These are phyloP conservation scores for Monopis laevigella DNA, from an alignment of 2,888 invertebrate genomes.

Conservation along the genomic window DNA sequence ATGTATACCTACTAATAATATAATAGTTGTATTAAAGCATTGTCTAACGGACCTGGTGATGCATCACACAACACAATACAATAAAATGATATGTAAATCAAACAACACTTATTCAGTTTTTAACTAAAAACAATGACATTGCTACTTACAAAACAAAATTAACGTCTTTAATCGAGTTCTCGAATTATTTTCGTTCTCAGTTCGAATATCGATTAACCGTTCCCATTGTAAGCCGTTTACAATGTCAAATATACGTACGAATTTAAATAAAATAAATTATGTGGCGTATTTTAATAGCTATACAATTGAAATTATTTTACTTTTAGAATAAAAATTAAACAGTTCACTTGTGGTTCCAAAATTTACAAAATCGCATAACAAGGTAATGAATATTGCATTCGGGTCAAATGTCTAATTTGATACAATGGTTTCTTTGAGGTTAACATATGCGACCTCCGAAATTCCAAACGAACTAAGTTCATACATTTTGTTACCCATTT, in stretches of 20 bases:
- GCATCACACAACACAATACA: too few relatives aligned
- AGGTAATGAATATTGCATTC: constrained; percentile 32
- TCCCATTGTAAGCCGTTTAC: constrained; percentile 8
- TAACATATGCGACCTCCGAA: constrained; percentile 20
- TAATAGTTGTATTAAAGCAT: too few relatives aligned
- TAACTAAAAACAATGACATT: constrained; percentile 10
- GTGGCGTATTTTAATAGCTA: too few relatives aligned
- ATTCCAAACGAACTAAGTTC: constrained; percentile 13
- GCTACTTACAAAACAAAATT: constrained; percentile 8
- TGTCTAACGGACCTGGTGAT: too few relatives aligned
- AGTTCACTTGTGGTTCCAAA: too few relatives aligned
- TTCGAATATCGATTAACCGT: constrained; percentile 8
- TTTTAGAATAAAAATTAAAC: too few relatives aligned
- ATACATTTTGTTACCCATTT: constrained; percentile 7
- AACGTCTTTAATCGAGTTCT: constrained; percentile 9
- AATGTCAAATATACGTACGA: too few relatives aligned
- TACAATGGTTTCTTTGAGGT: constrained; percentile 32
- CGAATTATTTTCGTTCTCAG: constrained; percentile 2
- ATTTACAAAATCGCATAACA: constrained; percentile 28
- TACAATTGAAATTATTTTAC: too few relatives aligned
- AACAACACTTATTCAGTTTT: constrained; percentile 7
- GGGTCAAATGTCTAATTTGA: constrained; percentile 37
- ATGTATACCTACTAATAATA: too few relatives aligned
- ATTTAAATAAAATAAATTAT: too few relatives aligned
- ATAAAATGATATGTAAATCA: constrained; percentile 5